These are phyloP conservation scores for Rotaria sp. DNA, from an alignment of 2,888 invertebrate species.

Conservation along the genomic window DNA sequence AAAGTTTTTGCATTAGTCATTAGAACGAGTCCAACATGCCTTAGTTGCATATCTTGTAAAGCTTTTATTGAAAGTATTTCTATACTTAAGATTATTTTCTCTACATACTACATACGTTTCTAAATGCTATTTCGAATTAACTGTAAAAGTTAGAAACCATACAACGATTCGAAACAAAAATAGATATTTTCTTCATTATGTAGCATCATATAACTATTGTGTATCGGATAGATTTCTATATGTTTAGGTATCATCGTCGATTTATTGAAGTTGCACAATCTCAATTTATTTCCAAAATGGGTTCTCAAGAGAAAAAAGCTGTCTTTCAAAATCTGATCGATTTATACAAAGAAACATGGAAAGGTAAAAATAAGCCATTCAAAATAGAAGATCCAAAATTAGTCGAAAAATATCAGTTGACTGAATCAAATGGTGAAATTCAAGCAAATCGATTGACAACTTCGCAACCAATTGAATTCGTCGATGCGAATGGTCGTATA, in stretches of 20 bases:
- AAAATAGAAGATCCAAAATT: background rate
- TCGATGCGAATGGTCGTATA: slow-evolving; percentile 22
- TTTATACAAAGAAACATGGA: slow-evolving; percentile 38
- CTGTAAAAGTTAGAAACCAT: too few species aligned
- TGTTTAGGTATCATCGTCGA: slow-evolving; percentile 32
- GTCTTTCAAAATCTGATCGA: slow-evolving; percentile 34
- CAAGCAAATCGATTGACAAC: slow-evolving; percentile 29
- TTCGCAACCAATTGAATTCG: slow-evolving; percentile 31
- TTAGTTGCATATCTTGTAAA: too few species aligned
- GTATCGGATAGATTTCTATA: background rate
- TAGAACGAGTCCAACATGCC: too few species aligned
- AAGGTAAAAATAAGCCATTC: slow-evolving; percentile 31
- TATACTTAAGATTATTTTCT: too few species aligned
- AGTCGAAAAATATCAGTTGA: slow-evolving; percentile 19
- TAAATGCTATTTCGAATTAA: too few species aligned
- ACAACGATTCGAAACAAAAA: too few species aligned
- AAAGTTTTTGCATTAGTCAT: too few species aligned
- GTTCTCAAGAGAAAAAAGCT: background rate
- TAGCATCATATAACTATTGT: too few species aligned
- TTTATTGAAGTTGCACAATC: slow-evolving; percentile 38
- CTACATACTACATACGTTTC: too few species aligned
- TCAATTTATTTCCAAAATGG: slow-evolving; percentile 30
- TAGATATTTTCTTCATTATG: too few species aligned
- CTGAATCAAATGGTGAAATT: background rate
- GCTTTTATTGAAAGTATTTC: too few species aligned